Percentiles rank a stretch among this genome's conserved stretches.
Conservation (phyloP, 2,797 vertebrate genomes). For the Pantherophis vulpinus region DNA sequence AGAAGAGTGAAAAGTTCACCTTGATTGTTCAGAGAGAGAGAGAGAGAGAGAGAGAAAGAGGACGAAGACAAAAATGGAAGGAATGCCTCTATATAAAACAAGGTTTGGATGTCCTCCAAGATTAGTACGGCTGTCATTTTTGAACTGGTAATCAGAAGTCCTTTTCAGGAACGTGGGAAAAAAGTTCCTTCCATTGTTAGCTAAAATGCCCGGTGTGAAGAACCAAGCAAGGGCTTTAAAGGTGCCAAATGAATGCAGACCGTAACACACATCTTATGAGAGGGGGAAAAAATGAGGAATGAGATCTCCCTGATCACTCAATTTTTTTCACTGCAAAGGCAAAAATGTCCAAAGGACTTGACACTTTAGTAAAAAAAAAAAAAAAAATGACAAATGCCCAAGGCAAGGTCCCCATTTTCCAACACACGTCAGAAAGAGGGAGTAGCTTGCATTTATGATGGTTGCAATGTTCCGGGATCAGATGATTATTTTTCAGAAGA, state of each 20-base stretch:
- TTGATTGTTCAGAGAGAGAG: no score
- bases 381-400: neutral
- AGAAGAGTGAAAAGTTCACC: no score
- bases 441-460: neutral
- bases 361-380: neutral
- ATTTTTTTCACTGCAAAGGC: neutral
- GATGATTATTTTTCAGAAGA: neutral
- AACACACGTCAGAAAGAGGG: neutral
- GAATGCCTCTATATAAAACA: no score
- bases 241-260: conserved; percentile 53
- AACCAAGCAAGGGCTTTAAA: conserved; percentile 55
- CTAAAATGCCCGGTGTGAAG: conserved; percentile 64
- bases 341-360: neutral
- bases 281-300: no score
- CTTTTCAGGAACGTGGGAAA: conserved; percentile 76
- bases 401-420: neutral
- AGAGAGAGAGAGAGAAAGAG: no score
- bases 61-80: no score
- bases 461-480: neutral
- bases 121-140: no score
- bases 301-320: neutral
- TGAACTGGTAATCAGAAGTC: conserved; percentile 34
- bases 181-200: conserved; percentile 68
- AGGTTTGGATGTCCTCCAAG: no score
- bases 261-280: neutral